Base-by-base conservation (phyloP, 2,888 invertebrate genomes). In the Napeogenes inachia region DNA sequence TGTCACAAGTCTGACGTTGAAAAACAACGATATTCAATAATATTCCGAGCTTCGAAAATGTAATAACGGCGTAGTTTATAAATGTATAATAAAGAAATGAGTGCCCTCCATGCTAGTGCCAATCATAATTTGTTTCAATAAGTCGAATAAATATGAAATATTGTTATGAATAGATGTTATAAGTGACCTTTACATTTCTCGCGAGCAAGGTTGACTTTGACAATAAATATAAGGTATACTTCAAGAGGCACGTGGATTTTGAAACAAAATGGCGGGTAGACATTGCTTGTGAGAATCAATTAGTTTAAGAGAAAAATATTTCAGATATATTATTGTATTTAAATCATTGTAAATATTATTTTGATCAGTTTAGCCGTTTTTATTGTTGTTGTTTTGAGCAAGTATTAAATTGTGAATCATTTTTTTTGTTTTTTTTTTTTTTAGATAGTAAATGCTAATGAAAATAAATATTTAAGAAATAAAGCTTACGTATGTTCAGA, bases 21-120 rank as follows among this genome's bases (percentile, higher is more conserved):
- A 42, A 38, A 59, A 60, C 67, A 72, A 76, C 73, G 73, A 75
- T 71, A 50, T 71, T 70, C 71, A 72, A 72, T 71, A 73, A 71
- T 59, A 54, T 71, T 70, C 67, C 60, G 73, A 74, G 75, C 75
- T 75, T 75, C 67, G 59, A 63, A 69, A 59, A 56, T 69, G 65
- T 67, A 66, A 60, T 66, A 68, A 67, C 53, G 55, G 64, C 62
- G 62, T 73, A 74, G 69, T 66, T 70, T 33, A 66, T 64, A 71
- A 69, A 67, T 66, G 68, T 72, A 57, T 71, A 70, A 72, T 50
- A 73, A 72, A 64, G 69, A 74, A 81, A 79, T 79, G 75, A 79
- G 72, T 75, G 79, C 88, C 88, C 87, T 88, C 87, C 88, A 88
- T 79, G 64, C 71, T 87, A 88, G 88, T 88, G 88, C 88, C 88